Conservation (phyloP, 2,888 invertebrate genomes). For the Drosophila percnosoma region DNA sequence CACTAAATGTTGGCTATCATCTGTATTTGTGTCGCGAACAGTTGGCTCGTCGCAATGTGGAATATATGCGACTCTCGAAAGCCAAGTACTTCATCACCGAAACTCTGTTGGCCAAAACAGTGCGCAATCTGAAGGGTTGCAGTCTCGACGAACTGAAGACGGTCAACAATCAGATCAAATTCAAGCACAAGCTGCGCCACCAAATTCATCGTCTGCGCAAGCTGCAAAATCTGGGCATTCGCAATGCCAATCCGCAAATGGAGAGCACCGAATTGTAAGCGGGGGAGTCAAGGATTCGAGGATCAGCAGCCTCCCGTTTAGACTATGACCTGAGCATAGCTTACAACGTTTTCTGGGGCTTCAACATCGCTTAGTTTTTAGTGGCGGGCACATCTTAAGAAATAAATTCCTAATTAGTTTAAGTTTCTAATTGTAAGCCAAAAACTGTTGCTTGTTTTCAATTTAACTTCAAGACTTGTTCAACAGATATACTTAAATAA, state of each 20-base stretch:
- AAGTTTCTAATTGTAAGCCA: slow-evolving; percentile 1
- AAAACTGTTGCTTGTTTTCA: slow-evolving; percentile 4
- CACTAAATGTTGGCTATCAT: slow-evolving; percentile 63
- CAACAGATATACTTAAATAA: slow-evolving; percentile 12
- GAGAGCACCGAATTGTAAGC: slow-evolving; percentile 64
- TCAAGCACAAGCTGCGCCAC: slow-evolving; percentile 66
- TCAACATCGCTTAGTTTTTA: slow-evolving; percentile 27
- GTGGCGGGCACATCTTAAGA: slow-evolving; percentile 47
- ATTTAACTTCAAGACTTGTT: neutral
- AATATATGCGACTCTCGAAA: slow-evolving; percentile 65
- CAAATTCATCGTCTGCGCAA: slow-evolving; percentile 65
- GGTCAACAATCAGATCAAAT: slow-evolving; percentile 69
- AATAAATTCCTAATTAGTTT: neutral
- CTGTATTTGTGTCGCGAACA: slow-evolving; percentile 72
- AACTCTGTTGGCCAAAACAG: slow-evolving; percentile 62
- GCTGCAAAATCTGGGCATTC: slow-evolving; percentile 62
- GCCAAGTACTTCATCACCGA: slow-evolving; percentile 74
- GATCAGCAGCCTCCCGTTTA: neutral
- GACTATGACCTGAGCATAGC: slow-evolving; percentile 23
- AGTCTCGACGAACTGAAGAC: slow-evolving; percentile 66
- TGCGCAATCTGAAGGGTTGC: slow-evolving; percentile 66
- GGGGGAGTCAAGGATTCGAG: neutral
- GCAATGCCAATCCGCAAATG: slow-evolving; percentile 71
- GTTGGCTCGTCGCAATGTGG: slow-evolving; percentile 63
- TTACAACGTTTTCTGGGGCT: neutral